Base-by-base conservation (phyloP, 1,140 invertebrate genomes). In the Drosophila lowei region DNA sequence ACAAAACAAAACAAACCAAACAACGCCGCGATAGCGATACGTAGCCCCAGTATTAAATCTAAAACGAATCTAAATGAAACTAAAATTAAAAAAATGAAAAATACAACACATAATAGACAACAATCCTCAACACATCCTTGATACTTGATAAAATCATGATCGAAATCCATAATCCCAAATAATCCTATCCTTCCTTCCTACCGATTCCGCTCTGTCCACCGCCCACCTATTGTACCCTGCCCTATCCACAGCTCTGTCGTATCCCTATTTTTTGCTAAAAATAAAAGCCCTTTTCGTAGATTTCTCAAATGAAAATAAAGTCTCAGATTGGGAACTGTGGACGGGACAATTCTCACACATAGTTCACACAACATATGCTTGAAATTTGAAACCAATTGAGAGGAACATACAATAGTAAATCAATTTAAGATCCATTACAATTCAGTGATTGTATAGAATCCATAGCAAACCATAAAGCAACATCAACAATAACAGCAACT, bases 251-350 rank as follows among this genome's bases (percentile, higher is more conserved):
- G 67, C 53, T 86, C 81, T 86, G 78, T 83, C 83, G 77, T 88
- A 61, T 83, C 71, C 83, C 34, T 38, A 38, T 13, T 13, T 65
- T 76, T 78, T 81, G 80, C 78, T 89, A 77, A 70, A 38, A 38
- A 13, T 2, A 38, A 34, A 63, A 46, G 38, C 43, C 63, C 25
- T 72, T 49, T 88, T 62, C 47, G 59, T 71, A 63, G 43, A 76
- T 83, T 85, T 86, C 77, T 81, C 64, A 11, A 85, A 85, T 85
- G 83, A 85, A 81, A 58, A 38, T 38, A 77, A 89, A 88, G 89
- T 90, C 89, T 91, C 92, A 92, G 92, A 92, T 92, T 92, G 92
- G 92, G 92, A 92, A 92, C 92, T 92, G 92, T 92, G 92, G 92
- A 92, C 91, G 92, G 91, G 91, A 91, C 88, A 91, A 89, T 91